These are phyloP conservation scores for Avahi laniger DNA, from an alignment of 2,797 vertebrate genomes.

Conservation along the genomic window DNA sequence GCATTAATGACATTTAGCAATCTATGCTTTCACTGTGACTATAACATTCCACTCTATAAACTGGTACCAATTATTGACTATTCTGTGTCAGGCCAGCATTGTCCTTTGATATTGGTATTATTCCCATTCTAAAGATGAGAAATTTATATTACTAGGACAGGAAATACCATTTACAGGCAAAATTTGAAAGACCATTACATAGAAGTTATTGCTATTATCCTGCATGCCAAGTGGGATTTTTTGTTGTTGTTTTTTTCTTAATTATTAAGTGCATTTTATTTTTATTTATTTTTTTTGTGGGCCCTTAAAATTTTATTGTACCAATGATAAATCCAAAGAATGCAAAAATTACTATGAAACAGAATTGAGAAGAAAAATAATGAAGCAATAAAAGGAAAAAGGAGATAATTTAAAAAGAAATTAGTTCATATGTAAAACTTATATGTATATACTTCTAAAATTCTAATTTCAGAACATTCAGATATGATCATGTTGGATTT, in stretches of 20 bases:
- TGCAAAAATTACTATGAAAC: background rate
- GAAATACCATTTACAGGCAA: background rate
- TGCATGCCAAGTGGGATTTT: background rate
- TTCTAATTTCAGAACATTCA: background rate
- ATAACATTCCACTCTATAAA: background rate
- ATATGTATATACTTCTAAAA: background rate
- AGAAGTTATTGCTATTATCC: background rate
- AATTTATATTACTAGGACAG: background rate
- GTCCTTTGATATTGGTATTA: background rate
- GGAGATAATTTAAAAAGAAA: background rate
- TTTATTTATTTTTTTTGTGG: background rate
- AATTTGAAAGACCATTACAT: background rate
- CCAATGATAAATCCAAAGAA: background rate
- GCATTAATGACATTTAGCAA: background rate
- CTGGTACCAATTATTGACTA: background rate
- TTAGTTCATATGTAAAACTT: background rate
- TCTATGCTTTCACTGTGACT: background rate
- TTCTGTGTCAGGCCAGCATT: background rate
- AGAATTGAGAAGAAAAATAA: constrained; percentile 21
- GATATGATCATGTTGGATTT: background rate
- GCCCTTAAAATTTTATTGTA: constrained; percentile 21
- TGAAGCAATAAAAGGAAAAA: background rate
- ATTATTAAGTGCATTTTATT: constrained; percentile 24
- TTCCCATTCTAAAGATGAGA: background rate
- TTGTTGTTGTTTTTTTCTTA: background rate